phyloP scores from a whole-genome alignment of 2,888 invertebrate species.

The Pedicia rivosa region DNA sequence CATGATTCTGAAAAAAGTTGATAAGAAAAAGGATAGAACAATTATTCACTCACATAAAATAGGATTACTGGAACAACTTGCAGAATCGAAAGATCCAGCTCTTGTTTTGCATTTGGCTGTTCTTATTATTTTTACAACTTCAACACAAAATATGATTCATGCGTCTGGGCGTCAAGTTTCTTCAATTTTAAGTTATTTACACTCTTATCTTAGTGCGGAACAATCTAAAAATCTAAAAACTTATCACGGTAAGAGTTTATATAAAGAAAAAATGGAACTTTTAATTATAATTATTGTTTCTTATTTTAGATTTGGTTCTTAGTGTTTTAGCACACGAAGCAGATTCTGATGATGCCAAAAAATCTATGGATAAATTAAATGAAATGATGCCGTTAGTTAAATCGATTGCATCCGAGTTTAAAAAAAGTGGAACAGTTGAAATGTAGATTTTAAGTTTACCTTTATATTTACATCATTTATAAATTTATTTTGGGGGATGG shows the following conservation, averaged over 20 bases:
- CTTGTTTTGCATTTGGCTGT: conserved; percentile 60
- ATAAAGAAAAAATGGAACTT: background rate
- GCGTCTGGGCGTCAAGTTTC: conserved; percentile 90
- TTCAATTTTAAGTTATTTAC: conserved; percentile 55
- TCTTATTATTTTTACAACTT: conserved; percentile 62
- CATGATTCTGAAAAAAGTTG: conserved; percentile 72
- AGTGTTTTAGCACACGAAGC: background rate
- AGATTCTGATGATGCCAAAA: background rate
- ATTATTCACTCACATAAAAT: conserved; percentile 49
- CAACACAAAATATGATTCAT: conserved; percentile 70
- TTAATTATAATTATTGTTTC: background rate
- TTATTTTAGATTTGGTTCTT: background rate
- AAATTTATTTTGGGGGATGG: too few relatives aligned
- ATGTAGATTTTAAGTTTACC: too few relatives aligned
- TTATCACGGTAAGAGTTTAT: conserved; percentile 54
- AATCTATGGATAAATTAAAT: conserved; percentile 23
- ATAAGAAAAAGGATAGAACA: conserved; percentile 62
- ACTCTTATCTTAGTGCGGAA: conserved; percentile 47
- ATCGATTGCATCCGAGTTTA: conserved; percentile 35
- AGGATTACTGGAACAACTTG: conserved; percentile 62
- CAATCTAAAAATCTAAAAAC: conserved; percentile 44
- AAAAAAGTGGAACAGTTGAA: conserved; percentile 27
- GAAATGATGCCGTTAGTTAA: conserved; percentile 34
- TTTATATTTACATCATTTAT: too few relatives aligned
- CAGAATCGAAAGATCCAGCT: conserved; percentile 58